phyloP scores from a whole-genome alignment of 2,888 invertebrate genomes.

The Antitype chi region DNA sequence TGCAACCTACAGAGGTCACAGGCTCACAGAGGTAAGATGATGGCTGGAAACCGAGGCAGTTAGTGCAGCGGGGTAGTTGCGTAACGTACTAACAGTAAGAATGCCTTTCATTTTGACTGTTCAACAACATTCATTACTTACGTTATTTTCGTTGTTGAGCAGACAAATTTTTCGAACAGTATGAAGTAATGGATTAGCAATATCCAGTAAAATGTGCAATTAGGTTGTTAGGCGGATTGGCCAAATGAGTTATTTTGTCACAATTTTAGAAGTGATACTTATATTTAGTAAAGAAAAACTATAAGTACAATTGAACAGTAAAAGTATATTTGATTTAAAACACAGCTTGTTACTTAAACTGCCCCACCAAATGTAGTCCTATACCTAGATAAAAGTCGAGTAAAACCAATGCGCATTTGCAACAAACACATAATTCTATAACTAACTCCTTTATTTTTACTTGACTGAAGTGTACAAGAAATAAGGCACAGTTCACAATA shows the following conservation, averaged over 20 bases:
- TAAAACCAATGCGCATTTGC: constrained; percentile 3
- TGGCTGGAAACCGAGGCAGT: too few species aligned
- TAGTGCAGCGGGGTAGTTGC: too few species aligned
- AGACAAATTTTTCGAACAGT: too few species aligned
- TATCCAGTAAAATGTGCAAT: too few species aligned
- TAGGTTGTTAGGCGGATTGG: not conserved
- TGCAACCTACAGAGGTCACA: too few species aligned
- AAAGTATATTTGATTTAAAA: not conserved
- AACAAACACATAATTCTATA: constrained; percentile 5
- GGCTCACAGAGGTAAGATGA: too few species aligned
- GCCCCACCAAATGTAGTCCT: not conserved
- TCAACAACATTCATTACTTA: too few species aligned
- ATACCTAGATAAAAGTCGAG: not conserved
- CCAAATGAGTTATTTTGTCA: not conserved
- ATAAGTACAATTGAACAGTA: not conserved
- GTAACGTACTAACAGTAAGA: too few species aligned
- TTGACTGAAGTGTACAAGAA: constrained; percentile 35
- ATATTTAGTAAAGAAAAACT: not conserved
- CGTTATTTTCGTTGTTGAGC: too few species aligned
- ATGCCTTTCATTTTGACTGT: too few species aligned
- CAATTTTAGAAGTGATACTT: not conserved
- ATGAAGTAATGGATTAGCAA: too few species aligned
- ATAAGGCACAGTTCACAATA: constrained; percentile 59
- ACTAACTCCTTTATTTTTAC: constrained; percentile 30
- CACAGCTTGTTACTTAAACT: not conserved